Evolutionary conservation across 2,113 vertebrate species (phyloP).

Genomic region (Ovis canadensis): DNA sequence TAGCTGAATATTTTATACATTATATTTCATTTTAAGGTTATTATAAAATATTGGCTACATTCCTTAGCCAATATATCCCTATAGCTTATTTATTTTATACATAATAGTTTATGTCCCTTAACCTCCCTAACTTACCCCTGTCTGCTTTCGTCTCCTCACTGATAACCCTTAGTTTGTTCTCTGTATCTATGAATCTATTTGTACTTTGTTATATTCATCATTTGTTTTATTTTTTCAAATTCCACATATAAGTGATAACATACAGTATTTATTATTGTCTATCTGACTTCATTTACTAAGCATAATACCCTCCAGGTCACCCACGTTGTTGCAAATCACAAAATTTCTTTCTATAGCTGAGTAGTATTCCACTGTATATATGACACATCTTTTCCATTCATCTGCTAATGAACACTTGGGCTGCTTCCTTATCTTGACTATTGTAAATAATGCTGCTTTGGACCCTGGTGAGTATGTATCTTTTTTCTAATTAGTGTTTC

Average conservation of each 20-base stretch:
- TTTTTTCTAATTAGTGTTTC: neutral
- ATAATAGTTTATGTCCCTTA: neutral
- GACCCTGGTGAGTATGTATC: neutral
- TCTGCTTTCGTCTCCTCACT: neutral
- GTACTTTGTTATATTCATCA: neutral
- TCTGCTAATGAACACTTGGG: neutral
- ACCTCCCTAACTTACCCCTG: neutral
- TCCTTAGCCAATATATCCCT: neutral
- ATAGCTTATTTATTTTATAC: neutral
- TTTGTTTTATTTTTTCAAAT: neutral
- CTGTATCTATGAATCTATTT: neutral
- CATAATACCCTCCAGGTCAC: neutral
- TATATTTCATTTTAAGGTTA: neutral
- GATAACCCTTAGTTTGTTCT: neutral
- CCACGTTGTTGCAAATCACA: neutral
- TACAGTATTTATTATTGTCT: neutral
- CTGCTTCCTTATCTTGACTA: neutral
- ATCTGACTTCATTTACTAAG: neutral
- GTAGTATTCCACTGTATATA: neutral
- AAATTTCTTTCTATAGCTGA: neutral
- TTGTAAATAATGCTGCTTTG: neutral
- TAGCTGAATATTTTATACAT: neutral
- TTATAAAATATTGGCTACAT: neutral
- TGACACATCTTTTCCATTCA: neutral
- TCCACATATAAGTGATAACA: neutral